Percentiles rank a stretch among this genome's conserved stretches.
Conservation (phyloP, 2,797 vertebrate species). For the Platalea minor region DNA sequence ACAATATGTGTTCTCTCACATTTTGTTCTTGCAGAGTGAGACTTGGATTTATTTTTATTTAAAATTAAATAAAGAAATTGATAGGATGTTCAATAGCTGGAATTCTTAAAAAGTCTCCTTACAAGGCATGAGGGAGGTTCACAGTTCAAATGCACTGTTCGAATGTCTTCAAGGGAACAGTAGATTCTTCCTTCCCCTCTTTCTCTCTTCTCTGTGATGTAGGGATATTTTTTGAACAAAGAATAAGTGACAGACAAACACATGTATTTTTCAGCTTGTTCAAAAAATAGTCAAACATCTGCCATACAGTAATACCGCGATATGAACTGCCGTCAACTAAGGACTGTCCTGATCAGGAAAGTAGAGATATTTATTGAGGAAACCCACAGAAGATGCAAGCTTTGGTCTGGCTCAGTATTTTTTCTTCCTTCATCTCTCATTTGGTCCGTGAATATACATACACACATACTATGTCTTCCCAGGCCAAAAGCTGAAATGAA, state of each 20-base stretch:
- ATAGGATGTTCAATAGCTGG: neutral
- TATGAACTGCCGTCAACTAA: neutral
- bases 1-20: slow-evolving; percentile 29
- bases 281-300: neutral
- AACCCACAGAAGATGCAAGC: neutral
- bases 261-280: neutral
- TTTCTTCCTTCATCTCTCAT: neutral
- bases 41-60: neutral
- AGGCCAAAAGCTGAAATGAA: neutral
- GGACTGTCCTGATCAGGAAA: neutral
- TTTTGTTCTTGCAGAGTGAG: slow-evolving; percentile 21
- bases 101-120: neutral
- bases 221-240: neutral
- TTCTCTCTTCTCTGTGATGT: neutral
- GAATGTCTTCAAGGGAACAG: neutral
- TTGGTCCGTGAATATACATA: neutral
- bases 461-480: neutral
- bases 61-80: neutral
- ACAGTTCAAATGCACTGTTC: neutral
- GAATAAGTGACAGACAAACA: neutral
- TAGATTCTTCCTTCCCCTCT: neutral
- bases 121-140: neutral
- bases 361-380: neutral
- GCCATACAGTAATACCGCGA: neutral
- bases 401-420: neutral